Conservation (phyloP, 2,888 invertebrate species). For the Cinara cedri region DNA sequence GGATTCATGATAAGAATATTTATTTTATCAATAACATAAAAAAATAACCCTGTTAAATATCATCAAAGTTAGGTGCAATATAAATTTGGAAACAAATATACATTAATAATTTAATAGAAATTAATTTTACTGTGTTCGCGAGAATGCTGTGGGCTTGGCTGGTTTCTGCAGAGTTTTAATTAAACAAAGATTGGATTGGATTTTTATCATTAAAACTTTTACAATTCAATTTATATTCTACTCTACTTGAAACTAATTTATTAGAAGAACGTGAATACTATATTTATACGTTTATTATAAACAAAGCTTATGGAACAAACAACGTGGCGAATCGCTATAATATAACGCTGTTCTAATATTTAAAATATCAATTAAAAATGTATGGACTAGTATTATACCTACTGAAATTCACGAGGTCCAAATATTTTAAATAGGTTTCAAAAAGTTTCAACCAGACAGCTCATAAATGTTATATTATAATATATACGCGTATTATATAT, state of each 20-base stretch:
- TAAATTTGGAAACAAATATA: too few relatives aligned
- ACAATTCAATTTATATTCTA: not conserved
- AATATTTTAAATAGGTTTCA: conserved; percentile 3
- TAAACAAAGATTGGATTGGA: conserved; percentile 30
- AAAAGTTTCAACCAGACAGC: not conserved
- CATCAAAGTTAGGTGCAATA: too few relatives aligned
- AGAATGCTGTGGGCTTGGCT: not conserved
- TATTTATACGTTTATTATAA: not conserved
- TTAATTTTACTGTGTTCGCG: not conserved
- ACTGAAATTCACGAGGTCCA: not conserved
- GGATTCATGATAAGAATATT: too few relatives aligned
- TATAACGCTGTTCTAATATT: not conserved
- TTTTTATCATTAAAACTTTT: conserved; percentile 24
- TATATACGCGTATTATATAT: not conserved
- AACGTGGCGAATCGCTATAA: too few relatives aligned
- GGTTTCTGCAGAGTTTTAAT: conserved; percentile 1
- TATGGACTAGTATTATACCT: not conserved
- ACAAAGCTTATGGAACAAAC: not conserved
- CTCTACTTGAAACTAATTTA: conserved; percentile 3
- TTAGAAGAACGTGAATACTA: not conserved
- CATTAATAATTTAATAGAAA: too few relatives aligned
- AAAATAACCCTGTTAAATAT: too few relatives aligned
- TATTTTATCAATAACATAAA: too few relatives aligned
- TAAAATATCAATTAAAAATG: conserved; percentile 4
- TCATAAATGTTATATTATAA: not conserved